These are phyloP conservation scores for Autographa gamma DNA, from an alignment of 2,888 invertebrate genomes.

Conservation along the genomic window DNA sequence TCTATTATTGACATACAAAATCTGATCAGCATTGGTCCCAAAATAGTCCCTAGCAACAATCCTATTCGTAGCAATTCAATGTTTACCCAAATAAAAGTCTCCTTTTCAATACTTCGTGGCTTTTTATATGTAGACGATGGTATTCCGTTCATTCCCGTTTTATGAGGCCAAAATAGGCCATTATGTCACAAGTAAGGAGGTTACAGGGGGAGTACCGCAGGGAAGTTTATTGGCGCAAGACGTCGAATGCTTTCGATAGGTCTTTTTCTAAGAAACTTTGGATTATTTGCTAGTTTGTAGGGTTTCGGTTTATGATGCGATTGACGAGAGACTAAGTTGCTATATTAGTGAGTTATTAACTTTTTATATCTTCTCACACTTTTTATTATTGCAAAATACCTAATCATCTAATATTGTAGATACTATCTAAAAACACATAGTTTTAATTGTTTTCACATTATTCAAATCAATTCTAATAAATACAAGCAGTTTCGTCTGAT, in stretches of 20 bases:
- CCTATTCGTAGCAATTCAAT: background rate
- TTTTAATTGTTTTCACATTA: too few species aligned
- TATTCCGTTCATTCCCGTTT: slow-evolving; percentile 27
- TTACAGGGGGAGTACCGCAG: slow-evolving; percentile 15
- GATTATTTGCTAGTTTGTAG: background rate
- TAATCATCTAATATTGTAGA: too few species aligned
- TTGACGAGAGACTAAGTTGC: background rate
- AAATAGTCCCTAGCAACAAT: background rate
- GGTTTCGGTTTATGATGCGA: background rate
- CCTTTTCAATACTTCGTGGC: slow-evolving; percentile 20
- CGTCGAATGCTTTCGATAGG: slow-evolving; percentile 14
- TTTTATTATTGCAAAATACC: background rate
- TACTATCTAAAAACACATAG: too few species aligned
- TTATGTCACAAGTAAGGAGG: slow-evolving; percentile 38
- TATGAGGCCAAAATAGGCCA: slow-evolving; percentile 44
- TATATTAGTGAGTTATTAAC: background rate
- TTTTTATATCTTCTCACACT: background rate
- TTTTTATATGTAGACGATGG: slow-evolving; percentile 35
- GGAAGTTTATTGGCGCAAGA: slow-evolving; percentile 18
- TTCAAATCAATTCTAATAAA: too few species aligned
- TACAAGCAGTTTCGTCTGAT: too few species aligned
- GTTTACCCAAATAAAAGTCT: slow-evolving; percentile 12
- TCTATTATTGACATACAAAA: background rate
- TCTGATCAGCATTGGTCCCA: background rate
- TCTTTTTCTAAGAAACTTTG: slow-evolving; percentile 21